Percentiles rank a stretch among this genome's conserved stretches.
These are phyloP conservation scores for Pyralis farinalis DNA, from an alignment of 2,888 invertebrate genomes.

Conservation along the genomic window DNA sequence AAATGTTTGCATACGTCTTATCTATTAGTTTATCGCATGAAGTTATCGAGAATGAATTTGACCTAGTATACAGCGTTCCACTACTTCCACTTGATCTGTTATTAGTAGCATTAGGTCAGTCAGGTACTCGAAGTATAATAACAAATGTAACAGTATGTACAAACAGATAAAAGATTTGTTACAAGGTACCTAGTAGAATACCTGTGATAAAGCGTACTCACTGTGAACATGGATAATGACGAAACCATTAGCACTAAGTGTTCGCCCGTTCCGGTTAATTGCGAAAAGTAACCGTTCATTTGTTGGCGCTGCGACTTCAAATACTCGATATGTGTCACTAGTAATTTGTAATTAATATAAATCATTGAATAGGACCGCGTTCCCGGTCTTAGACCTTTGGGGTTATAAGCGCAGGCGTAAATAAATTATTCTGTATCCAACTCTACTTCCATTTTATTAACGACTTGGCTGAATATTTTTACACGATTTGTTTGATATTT, in stretches of 20 bases:
- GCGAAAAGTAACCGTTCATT: slow-evolving; percentile 1
- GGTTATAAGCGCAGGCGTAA: neutral
- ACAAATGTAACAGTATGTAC: no score
- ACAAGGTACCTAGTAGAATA: slow-evolving; percentile 1
- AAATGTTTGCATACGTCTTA: neutral
- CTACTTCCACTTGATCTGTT: no score
- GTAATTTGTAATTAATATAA: neutral
- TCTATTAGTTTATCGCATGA: neutral
- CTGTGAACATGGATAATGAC: slow-evolving; percentile 1
- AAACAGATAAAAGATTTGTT: no score
- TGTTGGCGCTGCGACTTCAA: neutral
- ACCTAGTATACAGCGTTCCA: no score
- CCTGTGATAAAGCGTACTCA: neutral
- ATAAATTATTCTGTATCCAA: neutral
- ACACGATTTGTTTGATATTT: no score
- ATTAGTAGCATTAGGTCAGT: no score
- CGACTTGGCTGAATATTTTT: neutral
- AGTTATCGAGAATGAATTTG: no score
- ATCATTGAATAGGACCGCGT: neutral
- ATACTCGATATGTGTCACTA: neutral
- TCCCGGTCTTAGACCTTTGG: neutral
- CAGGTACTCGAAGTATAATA: no score
- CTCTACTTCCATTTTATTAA: neutral
- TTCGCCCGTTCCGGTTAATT: slow-evolving; percentile 3
- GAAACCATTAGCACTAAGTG: slow-evolving; percentile 2